Conservation (phyloP, 2,888 invertebrate genomes). For the Orthosia incerta region DNA sequence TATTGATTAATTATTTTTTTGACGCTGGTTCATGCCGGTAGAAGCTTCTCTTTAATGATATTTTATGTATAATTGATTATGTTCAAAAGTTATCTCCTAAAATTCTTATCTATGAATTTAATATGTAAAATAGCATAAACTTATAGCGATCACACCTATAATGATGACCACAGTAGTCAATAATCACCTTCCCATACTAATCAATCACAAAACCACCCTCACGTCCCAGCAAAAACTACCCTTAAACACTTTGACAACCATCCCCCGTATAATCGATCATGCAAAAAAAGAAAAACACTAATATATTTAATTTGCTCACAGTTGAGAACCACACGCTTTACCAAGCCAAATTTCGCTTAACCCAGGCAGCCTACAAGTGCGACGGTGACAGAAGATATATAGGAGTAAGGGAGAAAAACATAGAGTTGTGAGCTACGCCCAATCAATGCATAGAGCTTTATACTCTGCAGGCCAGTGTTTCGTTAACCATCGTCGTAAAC, state of each 20-base stretch:
- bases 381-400: slow-evolving; percentile 71
- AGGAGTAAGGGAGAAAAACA: slow-evolving; percentile 75
- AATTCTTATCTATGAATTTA: too few species aligned
- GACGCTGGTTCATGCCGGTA: too few species aligned
- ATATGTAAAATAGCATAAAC: too few species aligned
- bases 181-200: neutral
- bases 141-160: too few species aligned
- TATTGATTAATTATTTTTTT: too few species aligned
- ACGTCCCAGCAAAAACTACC: neutral
- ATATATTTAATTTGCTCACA: slow-evolving; percentile 65
- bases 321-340: slow-evolving; percentile 82
- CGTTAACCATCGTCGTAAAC: slow-evolving; percentile 75
- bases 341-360: slow-evolving; percentile 88
- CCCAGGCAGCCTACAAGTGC: slow-evolving; percentile 76
- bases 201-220: neutral
- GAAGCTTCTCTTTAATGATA: too few species aligned
- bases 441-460: slow-evolving; percentile 89
- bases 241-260: slow-evolving; percentile 52
- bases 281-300: slow-evolving; percentile 41
- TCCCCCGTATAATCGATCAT: slow-evolving; percentile 21
- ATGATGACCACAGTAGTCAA: neutral
- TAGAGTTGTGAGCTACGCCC: slow-evolving; percentile 83
- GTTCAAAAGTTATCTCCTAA: too few species aligned
- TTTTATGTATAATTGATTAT: too few species aligned
- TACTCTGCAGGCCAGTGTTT: slow-evolving; percentile 86